Percentiles rank a stretch among this genome's conserved stretches.
These are phyloP conservation scores for Eulemur coronatus DNA, from an alignment of 2,797 vertebrate genomes.

Conservation along the genomic window DNA sequence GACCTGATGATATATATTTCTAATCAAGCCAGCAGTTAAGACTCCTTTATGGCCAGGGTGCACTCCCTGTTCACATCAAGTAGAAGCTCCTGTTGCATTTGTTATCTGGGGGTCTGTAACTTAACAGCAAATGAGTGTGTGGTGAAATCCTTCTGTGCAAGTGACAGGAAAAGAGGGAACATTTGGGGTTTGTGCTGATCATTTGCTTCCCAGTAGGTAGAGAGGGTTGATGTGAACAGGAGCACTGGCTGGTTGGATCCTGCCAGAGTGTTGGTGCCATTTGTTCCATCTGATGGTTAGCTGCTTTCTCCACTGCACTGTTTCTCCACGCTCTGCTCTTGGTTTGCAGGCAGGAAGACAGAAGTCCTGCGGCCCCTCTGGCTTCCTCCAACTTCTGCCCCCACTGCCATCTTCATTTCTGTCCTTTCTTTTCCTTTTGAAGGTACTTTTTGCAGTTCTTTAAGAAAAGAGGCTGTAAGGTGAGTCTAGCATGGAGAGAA, in stretches of 20 bases:
- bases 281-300: background rate
- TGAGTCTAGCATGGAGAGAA: background rate
- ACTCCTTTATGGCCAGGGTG: background rate
- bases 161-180: background rate
- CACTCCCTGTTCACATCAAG: too few relatives aligned
- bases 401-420: background rate
- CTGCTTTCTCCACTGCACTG: background rate
- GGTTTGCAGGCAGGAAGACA: background rate
- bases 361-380: background rate
- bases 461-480: background rate
- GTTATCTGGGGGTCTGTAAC: background rate
- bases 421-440: background rate
- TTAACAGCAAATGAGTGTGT: background rate
- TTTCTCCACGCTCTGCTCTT: background rate
- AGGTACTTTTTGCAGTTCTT: background rate
- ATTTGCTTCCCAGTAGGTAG: background rate
- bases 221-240: background rate
- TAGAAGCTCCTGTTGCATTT: background rate
- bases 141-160: background rate
- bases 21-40: background rate
- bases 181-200: background rate
- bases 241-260: background rate
- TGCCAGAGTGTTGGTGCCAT: background rate
- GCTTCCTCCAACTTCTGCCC: background rate
- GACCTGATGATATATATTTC: background rate